A percentile compares a stretch with the other conserved stretches of the same genome.
Evolutionary conservation across 2,797 vertebrate genomes (phyloP).

Genomic region (Mastacembelus armatus): DNA sequence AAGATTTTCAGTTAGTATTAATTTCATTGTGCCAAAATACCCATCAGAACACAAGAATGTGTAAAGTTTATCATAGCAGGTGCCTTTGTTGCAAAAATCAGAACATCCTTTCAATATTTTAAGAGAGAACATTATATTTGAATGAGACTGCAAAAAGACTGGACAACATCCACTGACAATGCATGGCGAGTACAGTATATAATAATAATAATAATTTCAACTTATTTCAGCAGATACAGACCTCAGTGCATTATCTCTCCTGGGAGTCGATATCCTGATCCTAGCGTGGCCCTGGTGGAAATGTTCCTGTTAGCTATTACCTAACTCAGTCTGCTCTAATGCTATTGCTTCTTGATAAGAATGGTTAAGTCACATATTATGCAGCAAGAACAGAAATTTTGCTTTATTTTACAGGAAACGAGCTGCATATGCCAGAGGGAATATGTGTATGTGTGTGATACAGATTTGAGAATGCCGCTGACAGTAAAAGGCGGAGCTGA

Average conservation of each 20-base stretch:
- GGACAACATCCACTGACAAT: not conserved
- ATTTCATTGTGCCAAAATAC: not conserved
- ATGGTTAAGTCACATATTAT: slow-evolving; percentile 25
- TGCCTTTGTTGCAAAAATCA: not conserved
- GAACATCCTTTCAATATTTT: not conserved
- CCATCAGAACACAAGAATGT: not conserved
- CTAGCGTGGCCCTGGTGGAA: not conserved
- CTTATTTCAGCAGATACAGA: not conserved
- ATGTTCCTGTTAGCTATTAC: not conserved
- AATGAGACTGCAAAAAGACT: no score
- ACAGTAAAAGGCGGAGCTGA: slow-evolving; percentile 48
- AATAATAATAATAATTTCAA: no score
- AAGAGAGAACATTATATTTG: not conserved
- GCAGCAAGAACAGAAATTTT: slow-evolving; percentile 5
- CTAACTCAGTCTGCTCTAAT: not conserved
- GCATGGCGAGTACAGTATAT: not conserved
- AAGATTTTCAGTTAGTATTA: slow-evolving; percentile 12
- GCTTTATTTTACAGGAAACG: slow-evolving; percentile 20
- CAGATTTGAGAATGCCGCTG: slow-evolving; percentile 44
- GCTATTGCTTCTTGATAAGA: not conserved
- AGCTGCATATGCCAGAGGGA: slow-evolving; percentile 30
- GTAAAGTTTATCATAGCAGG: not conserved
- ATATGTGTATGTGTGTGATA: slow-evolving; percentile 28
- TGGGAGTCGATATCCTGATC: no score
- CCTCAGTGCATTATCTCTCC: not conserved